These are phyloP conservation scores for Cromileptes altivelis DNA, from an alignment of 2,113 vertebrate genomes.

Conservation along the genomic window DNA sequence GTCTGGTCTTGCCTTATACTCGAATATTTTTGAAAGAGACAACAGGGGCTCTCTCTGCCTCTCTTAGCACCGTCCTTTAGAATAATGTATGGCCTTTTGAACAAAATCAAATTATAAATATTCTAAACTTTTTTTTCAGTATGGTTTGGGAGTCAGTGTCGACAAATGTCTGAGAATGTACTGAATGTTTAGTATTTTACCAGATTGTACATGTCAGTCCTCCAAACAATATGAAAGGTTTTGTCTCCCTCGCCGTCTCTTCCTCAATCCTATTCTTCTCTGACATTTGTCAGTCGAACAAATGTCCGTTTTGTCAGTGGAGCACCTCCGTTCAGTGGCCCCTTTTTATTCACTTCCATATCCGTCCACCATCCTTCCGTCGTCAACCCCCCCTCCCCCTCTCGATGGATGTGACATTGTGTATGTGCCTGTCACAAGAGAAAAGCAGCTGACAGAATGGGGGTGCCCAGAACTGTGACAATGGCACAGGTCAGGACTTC, in stretches of 20 bases:
- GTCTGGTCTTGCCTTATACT: constrained; percentile 54
- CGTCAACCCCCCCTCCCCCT: not conserved
- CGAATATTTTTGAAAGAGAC: constrained; percentile 18
- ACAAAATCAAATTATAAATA: not conserved
- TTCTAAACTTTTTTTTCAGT: constrained; percentile 6
- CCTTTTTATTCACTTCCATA: constrained; percentile 46
- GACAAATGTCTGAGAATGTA: constrained; percentile 1
- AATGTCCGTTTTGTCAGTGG: constrained; percentile 23
- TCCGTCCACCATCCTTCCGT: constrained; percentile 45
- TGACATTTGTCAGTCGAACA: constrained; percentile 44
- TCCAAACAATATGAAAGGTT: constrained; percentile 19
- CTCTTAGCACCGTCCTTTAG: constrained; percentile 13
- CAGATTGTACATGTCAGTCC: not conserved
- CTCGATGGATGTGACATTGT: constrained; percentile 45
- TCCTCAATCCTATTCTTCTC: constrained; percentile 36
- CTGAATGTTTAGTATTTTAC: constrained; percentile 37
- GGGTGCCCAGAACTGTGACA: constrained; percentile 36
- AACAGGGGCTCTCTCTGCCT: not conserved
- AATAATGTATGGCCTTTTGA: constrained; percentile 29
- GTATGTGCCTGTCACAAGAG: constrained; percentile 22
- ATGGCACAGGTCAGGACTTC: constrained; percentile 51
- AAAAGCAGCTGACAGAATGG: constrained; percentile 38
- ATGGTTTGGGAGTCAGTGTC: not conserved
- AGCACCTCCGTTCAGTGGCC: constrained; percentile 21
- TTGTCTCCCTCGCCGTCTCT: constrained; percentile 12